A percentile compares a stretch with the other conserved stretches of the same genome.
These are phyloP conservation scores for Prunella strophiata DNA, from an alignment of 2,797 vertebrate species.

Conservation along the genomic window DNA sequence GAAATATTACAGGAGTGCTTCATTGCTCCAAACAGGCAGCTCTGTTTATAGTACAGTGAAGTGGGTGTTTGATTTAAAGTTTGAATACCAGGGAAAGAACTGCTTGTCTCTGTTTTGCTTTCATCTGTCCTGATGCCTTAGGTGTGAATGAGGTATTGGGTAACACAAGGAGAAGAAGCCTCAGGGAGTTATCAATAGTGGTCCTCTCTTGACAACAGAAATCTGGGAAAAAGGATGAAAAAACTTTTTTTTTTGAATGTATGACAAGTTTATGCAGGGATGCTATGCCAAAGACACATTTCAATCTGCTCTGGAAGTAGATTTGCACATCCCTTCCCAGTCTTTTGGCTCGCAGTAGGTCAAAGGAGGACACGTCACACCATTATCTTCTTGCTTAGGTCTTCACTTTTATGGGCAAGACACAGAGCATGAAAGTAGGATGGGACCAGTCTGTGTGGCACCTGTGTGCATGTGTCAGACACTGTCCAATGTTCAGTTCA, in stretches of 20 bases:
- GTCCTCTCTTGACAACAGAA: neutral
- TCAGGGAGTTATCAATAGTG: neutral
- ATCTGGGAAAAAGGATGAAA: neutral
- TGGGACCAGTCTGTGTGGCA: neutral
- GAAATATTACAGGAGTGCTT: neutral
- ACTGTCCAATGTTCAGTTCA: neutral
- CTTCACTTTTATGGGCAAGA: neutral
- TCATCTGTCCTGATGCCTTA: constrained; percentile 24
- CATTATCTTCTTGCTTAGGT: neutral
- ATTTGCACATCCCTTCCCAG: neutral
- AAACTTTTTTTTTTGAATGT: neutral
- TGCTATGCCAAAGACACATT: neutral
- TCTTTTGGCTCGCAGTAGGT: neutral
- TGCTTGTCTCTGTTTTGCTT: neutral
- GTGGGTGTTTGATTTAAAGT: constrained; percentile 38
- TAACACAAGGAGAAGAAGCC: neutral
- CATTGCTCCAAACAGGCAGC: neutral
- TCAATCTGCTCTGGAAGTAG: neutral
- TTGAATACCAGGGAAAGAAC: neutral
- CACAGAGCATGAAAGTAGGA: neutral
- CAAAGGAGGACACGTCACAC: neutral
- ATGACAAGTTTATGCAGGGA: neutral
- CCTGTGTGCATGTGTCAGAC: neutral
- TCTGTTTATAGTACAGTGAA: constrained; percentile 26
- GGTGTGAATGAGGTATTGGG: constrained; percentile 10